Base-by-base conservation (phyloP, 37 sponge, comb jelly and placozoan genomes). In the Crambe crambe region DNA sequence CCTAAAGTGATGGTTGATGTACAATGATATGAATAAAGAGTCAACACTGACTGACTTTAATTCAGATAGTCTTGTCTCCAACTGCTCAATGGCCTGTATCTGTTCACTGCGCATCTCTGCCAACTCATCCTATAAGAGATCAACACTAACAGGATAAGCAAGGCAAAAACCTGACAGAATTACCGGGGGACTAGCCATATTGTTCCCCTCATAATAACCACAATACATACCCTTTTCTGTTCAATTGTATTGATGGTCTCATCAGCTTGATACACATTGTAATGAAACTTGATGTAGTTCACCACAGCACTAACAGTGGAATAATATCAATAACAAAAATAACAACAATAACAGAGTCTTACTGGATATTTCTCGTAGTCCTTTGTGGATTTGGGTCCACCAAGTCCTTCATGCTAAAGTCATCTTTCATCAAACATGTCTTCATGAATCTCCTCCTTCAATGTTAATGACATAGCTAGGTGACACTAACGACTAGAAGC, bases 271-370 rank as follows among this genome's bases (percentile, higher is more conserved):
- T n/a, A 60, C 26, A 60, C 27, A 60, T 40, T 37, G 71, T 35
- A 70, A 40, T 76, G 76, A 36, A 60, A 76, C 62, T 76, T 76
- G 38, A 76, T 76, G 62, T 35, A 76, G 62, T 76, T 76, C 36
- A 60, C 38, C 15, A 76, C 59, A 30, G 76, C 76, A 76, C 76
- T 76, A 30, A 30, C 47, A 42, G 35, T 23, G n/a, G 41, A 42
- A 2, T 27, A 2, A 37, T 2, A 40, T 42, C 22, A 29, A 9
- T n/a, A n/a, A n/a, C n/a, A n/a, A n/a, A n/a, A n/a, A n/a, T n/a
- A n/a, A n/a, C n/a, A n/a, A n/a, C n/a, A n/a, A n/a, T n/a, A n/a
- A n/a, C n/a, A n/a, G n/a, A n/a, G 6, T 42, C 76, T 29, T 76
- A 76, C 76, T 61, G 58, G 23, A 76, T 30, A 22, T 60, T 60